Base-by-base conservation (phyloP, 2,888 invertebrate genomes). In the Ernsta delagoae region DNA sequence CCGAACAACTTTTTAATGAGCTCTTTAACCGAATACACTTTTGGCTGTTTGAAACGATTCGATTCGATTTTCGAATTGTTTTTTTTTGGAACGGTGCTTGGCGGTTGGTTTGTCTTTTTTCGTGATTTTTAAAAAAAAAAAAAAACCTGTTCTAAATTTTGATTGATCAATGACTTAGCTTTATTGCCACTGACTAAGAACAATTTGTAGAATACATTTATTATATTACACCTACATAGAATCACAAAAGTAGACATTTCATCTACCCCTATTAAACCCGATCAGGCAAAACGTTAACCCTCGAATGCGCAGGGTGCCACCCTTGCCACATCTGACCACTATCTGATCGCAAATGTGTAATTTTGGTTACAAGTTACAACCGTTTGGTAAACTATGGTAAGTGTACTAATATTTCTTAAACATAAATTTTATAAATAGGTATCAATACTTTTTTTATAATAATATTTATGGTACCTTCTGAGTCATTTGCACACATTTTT, bases 1-100 rank as follows among this genome's bases (percentile, higher is more conserved):
- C 80, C 78, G 77, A 79, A 81, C 79, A 80, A 87, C 83, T 87
- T 90, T 88, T 88, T 89, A 92, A 92, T 90, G 89, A 90, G 89
- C 75, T 80, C 85, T 86, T 85, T 82, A 75, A 76, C 74, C 50
- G 68, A 61, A 62, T 63, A 63, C 68, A 67, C 61, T 67, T 67
- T 61, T 45, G 57, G 62, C 48, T 67, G 67, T 56, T 66, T 59
- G 53, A 53, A 63, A 16, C 24, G 45, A 45, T 3, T 34, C 31
- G 34, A 34, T 50, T 63, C 50, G 31, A 53, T 68, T 68, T 68
- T 62, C 43, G 12, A 7, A 34, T 61, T 16, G 2, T 11, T n/a
- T 31, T 41, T 43, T 59, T 39, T 41, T 36, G 39, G 12, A 9
- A 16, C 12, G 12, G 5, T 56, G 24, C 34, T 31, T 31, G 31